Base-by-base conservation (phyloP, 2,113 vertebrate species). In the Amphiprion ocellaris region DNA sequence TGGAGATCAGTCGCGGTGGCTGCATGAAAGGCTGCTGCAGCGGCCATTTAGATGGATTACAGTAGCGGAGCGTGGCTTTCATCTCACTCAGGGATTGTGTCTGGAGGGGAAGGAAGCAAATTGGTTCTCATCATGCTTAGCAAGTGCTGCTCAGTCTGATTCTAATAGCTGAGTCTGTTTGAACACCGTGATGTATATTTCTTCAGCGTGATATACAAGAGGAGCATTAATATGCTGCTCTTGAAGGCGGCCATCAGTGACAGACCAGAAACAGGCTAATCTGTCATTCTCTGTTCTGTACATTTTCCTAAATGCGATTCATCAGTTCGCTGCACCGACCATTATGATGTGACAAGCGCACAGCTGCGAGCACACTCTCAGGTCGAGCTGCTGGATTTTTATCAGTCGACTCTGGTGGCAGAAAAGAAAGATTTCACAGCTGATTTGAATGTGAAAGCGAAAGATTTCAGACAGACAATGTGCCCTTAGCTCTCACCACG, bases 11-110 rank as follows among this genome's bases (percentile, higher is more conserved):
- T 83, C 55, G 69, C 50, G 2, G 9, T 49, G 55, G 60, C 30
- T 56, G 59, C 46, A 41, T 73, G 70, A 78, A 80, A 66, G 69
- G 77, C 61, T 68, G 55, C 10, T 41, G 47, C 56, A 80, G 56
- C 44, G n/a, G 61, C 69, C 66, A 65, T 86, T 84, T 75, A 84
- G 73, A 88, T 70, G 67, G 69, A 85, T 86, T 74, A 81, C 73
- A 75, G 59, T 44, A 37, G 74, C 79, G 10, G 55, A 28, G 78
- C 54, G 56, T 41, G 50, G 53, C 70, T 86, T 90, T 87, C 76
- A 87, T 87, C 69, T 76, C 80, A 62, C 68, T 75, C 66, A 76
- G 49, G 47, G 67, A 69, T 58, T 56, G 50, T 76, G 56, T 83
- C 58, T 85, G 63, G 46, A 77, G 75, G 72, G 73, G 63, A 53